Evolutionary conservation across 1,140 invertebrate species (phyloP).

Genomic region (Lepeophtheirus salmonis): DNA sequence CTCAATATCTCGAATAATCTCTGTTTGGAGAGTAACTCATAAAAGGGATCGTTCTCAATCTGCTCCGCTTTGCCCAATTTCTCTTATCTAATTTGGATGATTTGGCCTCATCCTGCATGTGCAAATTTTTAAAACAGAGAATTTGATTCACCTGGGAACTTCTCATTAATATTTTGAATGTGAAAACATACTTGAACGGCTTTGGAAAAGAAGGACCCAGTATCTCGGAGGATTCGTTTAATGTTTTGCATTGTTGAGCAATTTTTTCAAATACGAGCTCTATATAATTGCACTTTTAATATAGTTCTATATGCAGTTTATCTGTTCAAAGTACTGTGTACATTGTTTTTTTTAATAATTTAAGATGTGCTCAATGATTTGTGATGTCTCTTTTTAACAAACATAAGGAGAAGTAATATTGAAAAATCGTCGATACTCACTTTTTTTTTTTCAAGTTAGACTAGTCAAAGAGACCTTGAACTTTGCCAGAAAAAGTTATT

Average conservation of each 20-base stretch:
- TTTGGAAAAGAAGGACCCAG: conserved; percentile 61
- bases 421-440: no score
- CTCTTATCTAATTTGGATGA: conserved; percentile 59
- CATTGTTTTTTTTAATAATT: no score
- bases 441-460: no score
- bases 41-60: conserved; percentile 79
- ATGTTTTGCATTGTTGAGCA: conserved; percentile 16
- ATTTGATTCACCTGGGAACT: background rate
- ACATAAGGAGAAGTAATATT: no score
- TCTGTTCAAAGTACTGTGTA: no score
- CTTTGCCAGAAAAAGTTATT: no score
- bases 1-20: conserved; percentile 61
- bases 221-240: conserved; percentile 24
- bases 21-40: conserved; percentile 64
- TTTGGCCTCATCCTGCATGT: conserved; percentile 16
- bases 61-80: conserved; percentile 77
- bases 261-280: no score
- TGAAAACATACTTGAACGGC: conserved; percentile 57
- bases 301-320: no score
- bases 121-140: conserved; percentile 1
- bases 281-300: no score
- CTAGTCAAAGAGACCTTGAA: no score
- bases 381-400: no score
- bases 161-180: conserved; percentile 9
- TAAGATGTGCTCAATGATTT: no score